A percentile compares a stretch with the other conserved stretches of the same genome.
phyloP scores from a whole-genome alignment of 1,140 invertebrate genomes.

The Dendroctonus ponderosae region DNA sequence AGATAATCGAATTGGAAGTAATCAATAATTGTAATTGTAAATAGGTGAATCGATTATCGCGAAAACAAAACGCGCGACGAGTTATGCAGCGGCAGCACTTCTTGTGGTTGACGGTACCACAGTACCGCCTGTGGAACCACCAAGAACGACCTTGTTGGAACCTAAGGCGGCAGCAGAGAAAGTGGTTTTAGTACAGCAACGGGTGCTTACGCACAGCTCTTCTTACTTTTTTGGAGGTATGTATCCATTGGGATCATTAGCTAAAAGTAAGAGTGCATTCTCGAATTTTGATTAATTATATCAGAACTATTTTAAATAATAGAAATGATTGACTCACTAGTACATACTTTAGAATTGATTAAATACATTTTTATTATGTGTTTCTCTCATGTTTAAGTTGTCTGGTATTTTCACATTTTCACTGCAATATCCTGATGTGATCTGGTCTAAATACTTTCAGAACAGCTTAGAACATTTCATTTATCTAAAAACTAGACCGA shows the following conservation, averaged over 20 bases:
- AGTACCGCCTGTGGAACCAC: slow-evolving; percentile 20
- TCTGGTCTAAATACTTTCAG: too few relatives aligned
- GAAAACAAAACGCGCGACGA: slow-evolving; percentile 11
- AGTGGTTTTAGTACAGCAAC: slow-evolving; percentile 30
- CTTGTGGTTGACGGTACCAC: slow-evolving; percentile 17
- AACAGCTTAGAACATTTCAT: too few relatives aligned
- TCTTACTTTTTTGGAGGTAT: slow-evolving; percentile 6
- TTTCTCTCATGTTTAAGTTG: too few relatives aligned
- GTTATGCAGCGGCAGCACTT: slow-evolving; percentile 5
- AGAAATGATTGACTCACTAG: too few relatives aligned
- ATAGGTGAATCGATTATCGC: background rate
- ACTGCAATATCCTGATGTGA: too few relatives aligned
- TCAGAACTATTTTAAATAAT: too few relatives aligned
- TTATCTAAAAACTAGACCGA: too few relatives aligned
- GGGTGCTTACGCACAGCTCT: slow-evolving; percentile 3
- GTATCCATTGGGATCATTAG: background rate
- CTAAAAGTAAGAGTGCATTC: too few relatives aligned
- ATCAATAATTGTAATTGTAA: background rate
- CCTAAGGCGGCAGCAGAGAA: slow-evolving; percentile 31
- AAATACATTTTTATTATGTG: too few relatives aligned
- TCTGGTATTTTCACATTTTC: too few relatives aligned
- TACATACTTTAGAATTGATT: too few relatives aligned
- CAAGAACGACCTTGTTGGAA: slow-evolving; percentile 35
- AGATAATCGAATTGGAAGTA: background rate
- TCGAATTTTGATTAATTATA: too few relatives aligned